These are phyloP conservation scores for Furcula furcula DNA, from an alignment of 2,888 invertebrate genomes.

Conservation along the genomic window DNA sequence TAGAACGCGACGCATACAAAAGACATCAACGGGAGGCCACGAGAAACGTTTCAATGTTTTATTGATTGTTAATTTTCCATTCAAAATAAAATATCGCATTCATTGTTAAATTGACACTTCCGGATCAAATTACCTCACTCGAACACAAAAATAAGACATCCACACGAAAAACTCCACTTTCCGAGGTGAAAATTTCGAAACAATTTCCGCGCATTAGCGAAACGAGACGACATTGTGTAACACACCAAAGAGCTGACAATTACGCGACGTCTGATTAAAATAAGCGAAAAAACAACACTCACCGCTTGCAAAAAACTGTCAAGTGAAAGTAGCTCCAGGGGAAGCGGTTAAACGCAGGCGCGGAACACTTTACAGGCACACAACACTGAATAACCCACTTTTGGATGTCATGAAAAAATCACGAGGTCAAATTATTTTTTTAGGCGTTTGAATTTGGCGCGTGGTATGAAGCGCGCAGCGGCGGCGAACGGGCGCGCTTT, in stretches of 20 bases:
- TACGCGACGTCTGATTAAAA: slow-evolving; percentile 61
- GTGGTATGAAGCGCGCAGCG: slow-evolving; percentile 47
- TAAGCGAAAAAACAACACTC: slow-evolving; percentile 63
- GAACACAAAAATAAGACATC: slow-evolving; percentile 1
- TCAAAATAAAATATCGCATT: not conserved
- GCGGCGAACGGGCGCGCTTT: slow-evolving; percentile 62
- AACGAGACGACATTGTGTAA: slow-evolving; percentile 53
- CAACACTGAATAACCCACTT: slow-evolving; percentile 61
- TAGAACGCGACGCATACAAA: slow-evolving; percentile 50
- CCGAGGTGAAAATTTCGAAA: slow-evolving; percentile 33
- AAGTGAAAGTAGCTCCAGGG: slow-evolving; percentile 54
- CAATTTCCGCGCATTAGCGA: slow-evolving; percentile 45
- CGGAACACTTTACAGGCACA: slow-evolving; percentile 55
- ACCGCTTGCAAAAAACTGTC: slow-evolving; percentile 67
- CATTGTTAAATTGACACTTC: slow-evolving; percentile 10
- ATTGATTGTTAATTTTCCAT: not conserved
- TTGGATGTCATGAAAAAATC: slow-evolving; percentile 39
- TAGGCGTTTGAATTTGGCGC: slow-evolving; percentile 54
- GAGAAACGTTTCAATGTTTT: not conserved
- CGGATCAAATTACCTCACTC: slow-evolving; percentile 23
- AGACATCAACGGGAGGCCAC: slow-evolving; percentile 61
- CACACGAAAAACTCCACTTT: slow-evolving; percentile 3
- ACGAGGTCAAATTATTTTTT: slow-evolving; percentile 40
- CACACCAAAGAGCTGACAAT: slow-evolving; percentile 42
- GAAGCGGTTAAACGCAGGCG: slow-evolving; percentile 42